Evolutionary conservation across 2,113 vertebrate species (phyloP).

Genomic region (Zapornia atra): DNA sequence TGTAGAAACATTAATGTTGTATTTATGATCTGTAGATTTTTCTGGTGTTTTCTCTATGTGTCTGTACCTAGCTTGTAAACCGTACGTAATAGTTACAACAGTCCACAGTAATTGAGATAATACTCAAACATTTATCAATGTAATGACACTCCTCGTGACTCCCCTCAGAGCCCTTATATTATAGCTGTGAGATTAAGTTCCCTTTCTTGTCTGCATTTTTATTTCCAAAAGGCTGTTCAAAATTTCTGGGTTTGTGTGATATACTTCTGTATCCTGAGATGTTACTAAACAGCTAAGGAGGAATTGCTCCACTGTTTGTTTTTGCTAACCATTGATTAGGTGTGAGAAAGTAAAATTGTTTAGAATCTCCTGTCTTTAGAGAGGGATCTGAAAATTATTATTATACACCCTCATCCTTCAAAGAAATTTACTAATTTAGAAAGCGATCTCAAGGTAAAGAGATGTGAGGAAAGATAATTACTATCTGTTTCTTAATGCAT

Average conservation of each 20-base stretch:
- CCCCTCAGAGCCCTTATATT: rapidly evolving
- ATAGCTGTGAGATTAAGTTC: not conserved
- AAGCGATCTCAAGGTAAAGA: not conserved
- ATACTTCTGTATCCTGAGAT: not conserved
- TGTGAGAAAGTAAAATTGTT: not conserved
- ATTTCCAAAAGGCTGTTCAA: not conserved
- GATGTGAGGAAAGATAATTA: not conserved
- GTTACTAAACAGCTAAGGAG: not conserved
- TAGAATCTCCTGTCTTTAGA: not conserved
- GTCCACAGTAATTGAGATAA: not conserved
- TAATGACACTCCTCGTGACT: not conserved
- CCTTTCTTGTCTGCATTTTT: not conserved
- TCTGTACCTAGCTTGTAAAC: not conserved
- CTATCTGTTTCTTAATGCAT: not conserved
- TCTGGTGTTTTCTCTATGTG: not conserved
- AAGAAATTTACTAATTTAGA: not conserved
- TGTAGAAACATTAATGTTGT: not conserved
- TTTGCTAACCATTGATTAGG: not conserved
- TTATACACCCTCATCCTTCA: not conserved
- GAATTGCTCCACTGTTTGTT: not conserved
- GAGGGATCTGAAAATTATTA: not conserved
- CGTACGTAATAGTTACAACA: not conserved
- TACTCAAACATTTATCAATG: not conserved
- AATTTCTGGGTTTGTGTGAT: not conserved
- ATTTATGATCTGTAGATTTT: not conserved